A percentile compares a stretch with the other conserved stretches of the same genome.
phyloP scores from a whole-genome alignment of 2,113 vertebrate species.

The Callipepla squamata region DNA sequence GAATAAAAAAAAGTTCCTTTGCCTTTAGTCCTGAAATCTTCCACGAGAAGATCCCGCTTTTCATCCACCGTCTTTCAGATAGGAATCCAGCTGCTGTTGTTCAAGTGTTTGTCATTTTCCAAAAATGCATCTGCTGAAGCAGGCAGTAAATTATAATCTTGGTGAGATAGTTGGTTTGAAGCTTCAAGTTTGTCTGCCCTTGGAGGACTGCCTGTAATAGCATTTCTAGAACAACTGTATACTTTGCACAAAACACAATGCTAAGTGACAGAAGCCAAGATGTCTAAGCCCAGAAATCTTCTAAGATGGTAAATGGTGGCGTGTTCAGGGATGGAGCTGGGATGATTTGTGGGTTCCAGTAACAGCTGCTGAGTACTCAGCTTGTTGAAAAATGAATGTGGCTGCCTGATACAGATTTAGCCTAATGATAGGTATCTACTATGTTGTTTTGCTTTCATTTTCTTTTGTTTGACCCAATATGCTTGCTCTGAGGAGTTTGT shows the following conservation, averaged over 20 bases:
- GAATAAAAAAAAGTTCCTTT: background rate
- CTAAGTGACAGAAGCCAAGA: background rate
- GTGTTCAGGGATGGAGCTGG: background rate
- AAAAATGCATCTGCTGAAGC: background rate
- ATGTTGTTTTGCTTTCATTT: background rate
- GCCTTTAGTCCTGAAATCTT: background rate
- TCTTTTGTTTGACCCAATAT: background rate
- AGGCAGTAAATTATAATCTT: constrained; percentile 16
- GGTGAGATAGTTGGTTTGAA: background rate
- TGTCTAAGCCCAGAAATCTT: background rate
- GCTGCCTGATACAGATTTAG: background rate
- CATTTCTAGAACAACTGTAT: constrained; percentile 1
- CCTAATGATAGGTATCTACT: background rate
- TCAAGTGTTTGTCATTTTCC: background rate
- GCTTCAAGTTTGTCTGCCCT: background rate
- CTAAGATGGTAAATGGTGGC: background rate
- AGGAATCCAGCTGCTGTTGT: background rate
- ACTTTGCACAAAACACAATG: background rate
- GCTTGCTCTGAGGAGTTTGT: background rate
- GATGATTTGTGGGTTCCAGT: background rate
- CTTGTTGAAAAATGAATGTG: background rate
- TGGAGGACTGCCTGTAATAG: background rate
- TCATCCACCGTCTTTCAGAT: background rate
- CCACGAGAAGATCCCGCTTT: background rate
- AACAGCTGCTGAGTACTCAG: background rate